A percentile compares a stretch with the other conserved stretches of the same genome.
phyloP scores from a whole-genome alignment of 2,113 vertebrate species.

The Eidolon helvum region DNA sequence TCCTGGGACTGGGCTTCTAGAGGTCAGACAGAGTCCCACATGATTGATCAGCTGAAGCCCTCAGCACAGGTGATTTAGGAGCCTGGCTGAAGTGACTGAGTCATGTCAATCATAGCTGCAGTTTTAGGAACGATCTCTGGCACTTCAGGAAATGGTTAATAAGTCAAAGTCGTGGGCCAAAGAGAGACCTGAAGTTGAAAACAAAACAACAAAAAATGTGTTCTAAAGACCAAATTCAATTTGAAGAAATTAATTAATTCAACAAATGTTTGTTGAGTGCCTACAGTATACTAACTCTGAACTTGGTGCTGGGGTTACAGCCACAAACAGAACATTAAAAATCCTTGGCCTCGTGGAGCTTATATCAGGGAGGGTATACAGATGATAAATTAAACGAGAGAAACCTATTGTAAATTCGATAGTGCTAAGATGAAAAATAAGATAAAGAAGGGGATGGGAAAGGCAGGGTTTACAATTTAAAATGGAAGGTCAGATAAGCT shows the following conservation, averaged over 20 bases:
- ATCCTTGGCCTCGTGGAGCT: background rate
- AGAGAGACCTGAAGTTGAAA: background rate
- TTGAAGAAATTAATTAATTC: background rate
- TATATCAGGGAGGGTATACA: background rate
- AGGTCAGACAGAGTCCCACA: background rate
- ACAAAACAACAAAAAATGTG: background rate
- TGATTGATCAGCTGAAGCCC: background rate
- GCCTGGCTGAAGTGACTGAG: background rate
- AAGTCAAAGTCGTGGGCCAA: background rate
- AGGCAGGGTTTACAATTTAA: background rate
- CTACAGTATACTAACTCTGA: background rate
- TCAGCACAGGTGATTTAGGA: background rate
- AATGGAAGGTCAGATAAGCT: background rate
- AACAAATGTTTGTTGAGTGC: background rate
- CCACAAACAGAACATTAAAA: background rate
- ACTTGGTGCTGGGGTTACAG: background rate
- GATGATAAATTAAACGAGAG: background rate
- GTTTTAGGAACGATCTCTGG: background rate
- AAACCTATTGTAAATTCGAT: background rate
- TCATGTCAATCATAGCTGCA: background rate
- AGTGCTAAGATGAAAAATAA: background rate
- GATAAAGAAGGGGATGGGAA: background rate
- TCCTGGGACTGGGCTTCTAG: background rate
- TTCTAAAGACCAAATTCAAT: background rate
- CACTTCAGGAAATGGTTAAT: slow-evolving; percentile 19